Conservation (phyloP, 2,113 vertebrate species). For the Ochotona curzoniae region DNA sequence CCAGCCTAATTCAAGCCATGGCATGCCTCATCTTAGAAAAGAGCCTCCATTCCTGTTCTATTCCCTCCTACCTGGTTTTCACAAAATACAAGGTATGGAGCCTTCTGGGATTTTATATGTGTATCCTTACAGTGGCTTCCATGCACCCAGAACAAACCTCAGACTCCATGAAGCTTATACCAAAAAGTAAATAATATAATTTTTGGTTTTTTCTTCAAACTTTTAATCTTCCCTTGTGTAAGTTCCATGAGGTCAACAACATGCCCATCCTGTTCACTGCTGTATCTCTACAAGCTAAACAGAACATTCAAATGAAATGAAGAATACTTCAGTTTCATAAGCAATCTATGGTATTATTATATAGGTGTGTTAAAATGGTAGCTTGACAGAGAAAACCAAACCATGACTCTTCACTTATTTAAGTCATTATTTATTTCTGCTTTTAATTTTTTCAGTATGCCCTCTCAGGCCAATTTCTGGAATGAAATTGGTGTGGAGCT, state of each 20-base stretch:
- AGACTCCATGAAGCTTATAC: not conserved
- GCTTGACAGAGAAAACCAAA: not conserved
- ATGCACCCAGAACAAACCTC: not conserved
- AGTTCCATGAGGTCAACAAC: not conserved
- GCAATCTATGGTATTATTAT: constrained; percentile 40
- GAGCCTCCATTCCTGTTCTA: not conserved
- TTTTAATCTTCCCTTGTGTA: not conserved
- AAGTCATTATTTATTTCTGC: constrained; percentile 39
- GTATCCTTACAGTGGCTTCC: not conserved
- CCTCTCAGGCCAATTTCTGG: constrained; percentile 54
- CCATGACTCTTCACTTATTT: constrained; percentile 7
- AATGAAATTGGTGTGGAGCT: constrained; percentile 56
- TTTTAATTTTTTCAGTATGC: constrained; percentile 21
- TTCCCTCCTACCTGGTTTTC: not conserved
- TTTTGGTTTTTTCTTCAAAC: no score
- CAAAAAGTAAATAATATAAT: no score
- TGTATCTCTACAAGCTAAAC: not conserved
- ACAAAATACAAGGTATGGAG: not conserved
- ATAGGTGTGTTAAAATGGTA: not conserved
- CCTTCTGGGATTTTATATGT: not conserved
- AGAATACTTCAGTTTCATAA: constrained; percentile 24
- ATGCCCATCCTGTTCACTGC: not conserved
- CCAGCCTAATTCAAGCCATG: not conserved
- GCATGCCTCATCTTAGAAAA: not conserved
- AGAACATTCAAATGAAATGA: constrained; percentile 8